phyloP scores from a whole-genome alignment of 2,797 vertebrate genomes.

The Muscicapa comitata region DNA sequence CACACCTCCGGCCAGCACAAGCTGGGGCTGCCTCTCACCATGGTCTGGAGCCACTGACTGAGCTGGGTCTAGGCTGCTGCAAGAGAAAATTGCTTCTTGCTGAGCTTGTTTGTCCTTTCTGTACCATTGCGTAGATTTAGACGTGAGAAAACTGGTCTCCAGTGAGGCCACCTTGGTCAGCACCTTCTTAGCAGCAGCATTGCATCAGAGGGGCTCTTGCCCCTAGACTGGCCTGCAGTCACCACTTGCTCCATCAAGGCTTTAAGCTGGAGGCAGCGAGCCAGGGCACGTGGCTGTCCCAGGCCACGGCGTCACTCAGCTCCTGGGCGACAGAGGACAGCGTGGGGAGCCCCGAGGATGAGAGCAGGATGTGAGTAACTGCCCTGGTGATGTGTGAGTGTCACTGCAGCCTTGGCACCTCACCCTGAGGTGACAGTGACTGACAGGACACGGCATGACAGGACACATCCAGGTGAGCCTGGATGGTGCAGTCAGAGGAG shows the following conservation, averaged over 20 bases:
- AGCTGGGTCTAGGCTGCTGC: background rate
- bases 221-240: no score
- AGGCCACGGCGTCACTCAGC: rapidly evolving
- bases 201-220: rapidly evolving
- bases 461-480: no score
- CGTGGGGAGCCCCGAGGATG: background rate
- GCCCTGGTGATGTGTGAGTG: rapidly evolving
- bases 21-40: background rate
- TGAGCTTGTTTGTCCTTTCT: background rate
- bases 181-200: background rate
- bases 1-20: rapidly evolving
- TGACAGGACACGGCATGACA: rapidly evolving
- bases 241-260: background rate
- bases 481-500: no score
- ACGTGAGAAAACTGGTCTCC: background rate
- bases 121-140: rapidly evolving
- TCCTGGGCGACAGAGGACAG: rapidly evolving
- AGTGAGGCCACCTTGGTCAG: rapidly evolving
- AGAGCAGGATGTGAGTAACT: background rate
- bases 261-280: background rate
- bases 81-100: background rate
- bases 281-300: rapidly evolving
- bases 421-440: no score
- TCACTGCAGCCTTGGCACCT: background rate
- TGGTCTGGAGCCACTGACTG: background rate